Conservation (phyloP, 2,888 invertebrate species). For the Epinotia brunnichana region DNA sequence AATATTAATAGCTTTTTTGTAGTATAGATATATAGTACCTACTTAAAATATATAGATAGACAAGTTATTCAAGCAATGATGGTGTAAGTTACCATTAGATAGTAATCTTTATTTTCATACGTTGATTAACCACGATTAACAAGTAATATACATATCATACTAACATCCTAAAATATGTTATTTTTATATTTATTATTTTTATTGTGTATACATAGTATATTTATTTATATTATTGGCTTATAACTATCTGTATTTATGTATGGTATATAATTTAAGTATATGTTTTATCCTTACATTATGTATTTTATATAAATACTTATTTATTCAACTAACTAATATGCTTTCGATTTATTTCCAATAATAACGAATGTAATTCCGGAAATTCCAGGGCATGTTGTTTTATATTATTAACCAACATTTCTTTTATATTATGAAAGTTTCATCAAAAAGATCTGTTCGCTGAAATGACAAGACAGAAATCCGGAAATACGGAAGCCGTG, state of each 20-base stretch:
- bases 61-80: conserved; percentile 7
- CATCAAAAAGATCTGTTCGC: background rate
- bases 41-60: conserved; percentile 14
- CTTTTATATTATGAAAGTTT: conserved; percentile 22
- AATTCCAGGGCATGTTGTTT: conserved; percentile 38
- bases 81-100: conserved; percentile 33
- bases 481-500: background rate
- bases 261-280: background rate
- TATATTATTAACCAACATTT: conserved; percentile 28
- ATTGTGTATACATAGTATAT: conserved; percentile 23
- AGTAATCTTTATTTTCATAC: conserved; percentile 16
- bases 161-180: conserved; percentile 21
- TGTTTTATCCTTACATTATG: background rate
- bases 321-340: conserved; percentile 26
- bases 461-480: background rate
- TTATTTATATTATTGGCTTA: background rate
- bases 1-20: background rate
- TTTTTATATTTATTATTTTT: conserved; percentile 23
- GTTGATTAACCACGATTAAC: conserved; percentile 22
- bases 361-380: conserved; percentile 36
- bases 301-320: conserved; percentile 4
- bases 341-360: conserved; percentile 33
- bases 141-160: conserved; percentile 42
- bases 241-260: conserved; percentile 19
- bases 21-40: background rate